Conservation (phyloP, 2,888 invertebrate genomes). For the Taphrorychus bicolor region DNA sequence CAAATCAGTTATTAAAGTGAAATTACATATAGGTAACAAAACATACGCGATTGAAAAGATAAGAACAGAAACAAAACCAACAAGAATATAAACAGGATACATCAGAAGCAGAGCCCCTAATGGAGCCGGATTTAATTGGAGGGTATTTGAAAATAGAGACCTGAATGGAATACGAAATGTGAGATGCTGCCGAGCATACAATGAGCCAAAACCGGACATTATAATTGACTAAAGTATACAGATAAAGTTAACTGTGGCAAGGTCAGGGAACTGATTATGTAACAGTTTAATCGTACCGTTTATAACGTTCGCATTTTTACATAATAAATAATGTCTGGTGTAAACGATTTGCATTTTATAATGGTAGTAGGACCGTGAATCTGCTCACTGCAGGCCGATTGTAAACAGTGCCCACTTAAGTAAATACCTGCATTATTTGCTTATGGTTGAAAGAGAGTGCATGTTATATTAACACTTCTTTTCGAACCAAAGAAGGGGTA, state of each 20-base stretch:
- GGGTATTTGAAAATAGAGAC: conserved; percentile 8
- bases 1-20: not conserved
- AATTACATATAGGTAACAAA: not conserved
- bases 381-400: not conserved
- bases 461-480: conserved; percentile 2
- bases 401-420: not conserved
- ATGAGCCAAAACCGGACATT: conserved; percentile 40
- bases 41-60: not conserved
- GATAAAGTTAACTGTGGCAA: conserved; percentile 41
- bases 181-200: conserved; percentile 41
- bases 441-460: not conserved
- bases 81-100: not conserved
- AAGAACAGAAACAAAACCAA: not conserved
- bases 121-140: conserved; percentile 11
- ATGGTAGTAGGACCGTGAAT: not conserved
- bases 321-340: conserved; percentile 23
- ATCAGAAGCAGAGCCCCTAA: not conserved
- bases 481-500: conserved; percentile 1
- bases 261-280: conserved; percentile 38
- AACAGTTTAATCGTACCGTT: conserved; percentile 28
- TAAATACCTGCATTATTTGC: conserved; percentile 7
- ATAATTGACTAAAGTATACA: conserved; percentile 42
- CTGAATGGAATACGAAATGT: conserved; percentile 42
- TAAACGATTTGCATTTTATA: conserved; percentile 14
- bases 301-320: conserved; percentile 23